These are phyloP conservation scores for Harpegnathos saltator DNA, from an alignment of 1,140 invertebrate genomes.

Conservation along the genomic window DNA sequence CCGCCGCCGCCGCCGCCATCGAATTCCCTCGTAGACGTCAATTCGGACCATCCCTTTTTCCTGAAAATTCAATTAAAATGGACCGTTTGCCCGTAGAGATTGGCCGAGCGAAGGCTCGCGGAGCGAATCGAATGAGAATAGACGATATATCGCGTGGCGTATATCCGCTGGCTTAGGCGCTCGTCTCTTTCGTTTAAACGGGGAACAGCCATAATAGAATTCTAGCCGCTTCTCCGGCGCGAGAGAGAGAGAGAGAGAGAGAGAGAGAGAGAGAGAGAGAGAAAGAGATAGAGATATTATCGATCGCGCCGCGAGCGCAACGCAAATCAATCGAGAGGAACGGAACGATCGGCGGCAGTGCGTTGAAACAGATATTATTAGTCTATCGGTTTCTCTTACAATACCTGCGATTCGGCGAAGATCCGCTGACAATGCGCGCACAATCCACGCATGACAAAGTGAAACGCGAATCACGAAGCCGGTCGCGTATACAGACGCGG, in stretches of 20 bases:
- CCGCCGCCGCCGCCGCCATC: conserved; percentile 30
- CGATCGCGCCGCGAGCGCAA: background rate
- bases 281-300: too few species aligned
- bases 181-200: background rate
- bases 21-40: conserved; percentile 63
- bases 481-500: too few species aligned
- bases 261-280: too few species aligned
- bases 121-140: conserved; percentile 45
- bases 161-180: background rate
- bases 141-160: conserved; percentile 32
- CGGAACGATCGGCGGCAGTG: background rate
- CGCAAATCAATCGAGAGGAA: background rate
- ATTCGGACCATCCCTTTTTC: conserved; percentile 73
- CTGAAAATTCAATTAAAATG: conserved; percentile 79
- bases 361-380: background rate
- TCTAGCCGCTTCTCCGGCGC: background rate
- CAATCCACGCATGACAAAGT: too few species aligned
- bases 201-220: background rate
- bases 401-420: too few species aligned
- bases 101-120: conserved; percentile 41
- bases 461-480: background rate
- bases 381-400: background rate
- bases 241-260: too few species aligned
- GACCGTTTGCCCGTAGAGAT: conserved; percentile 71
- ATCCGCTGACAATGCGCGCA: too few species aligned